These are phyloP conservation scores for Hylia prasina DNA, from an alignment of 2,113 vertebrate species.

Conservation along the genomic window DNA sequence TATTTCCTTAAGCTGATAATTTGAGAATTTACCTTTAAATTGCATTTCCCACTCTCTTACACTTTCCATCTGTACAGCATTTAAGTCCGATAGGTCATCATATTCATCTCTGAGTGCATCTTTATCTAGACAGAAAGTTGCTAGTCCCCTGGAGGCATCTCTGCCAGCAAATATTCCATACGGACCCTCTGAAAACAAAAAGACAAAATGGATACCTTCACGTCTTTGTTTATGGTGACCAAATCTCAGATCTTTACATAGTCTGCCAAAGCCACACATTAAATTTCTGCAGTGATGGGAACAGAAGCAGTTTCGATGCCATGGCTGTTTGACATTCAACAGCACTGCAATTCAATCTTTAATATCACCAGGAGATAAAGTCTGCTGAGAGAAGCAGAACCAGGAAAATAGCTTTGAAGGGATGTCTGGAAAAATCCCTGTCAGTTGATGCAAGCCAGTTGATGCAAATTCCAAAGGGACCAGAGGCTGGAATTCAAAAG, in stretches of 20 bases:
- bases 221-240: background rate
- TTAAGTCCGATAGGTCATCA: constrained; percentile 96
- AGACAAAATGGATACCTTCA: constrained; percentile 42
- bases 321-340: background rate
- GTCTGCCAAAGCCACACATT: background rate
- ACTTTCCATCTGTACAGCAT: constrained; percentile 98
- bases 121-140: constrained; percentile 97
- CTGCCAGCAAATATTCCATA: constrained; percentile 97
- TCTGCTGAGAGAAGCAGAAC: constrained; percentile 16
- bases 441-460: background rate
- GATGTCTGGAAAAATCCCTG: background rate
- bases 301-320: background rate
- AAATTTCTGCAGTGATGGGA: background rate
- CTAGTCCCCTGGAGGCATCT: constrained; percentile 95
- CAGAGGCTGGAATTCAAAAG: constrained; percentile 26
- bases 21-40: constrained; percentile 86
- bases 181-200: constrained; percentile 83
- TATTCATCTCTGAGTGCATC: constrained; percentile 94
- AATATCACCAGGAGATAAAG: background rate
- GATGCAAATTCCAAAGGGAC: constrained; percentile 1
- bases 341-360: background rate
- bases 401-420: background rate
- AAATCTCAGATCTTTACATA: background rate
- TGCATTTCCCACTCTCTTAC: constrained; percentile 99
- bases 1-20: background rate